phyloP scores from a whole-genome alignment of 2,888 invertebrate species.

The Trypoxylon attenuatum region DNA sequence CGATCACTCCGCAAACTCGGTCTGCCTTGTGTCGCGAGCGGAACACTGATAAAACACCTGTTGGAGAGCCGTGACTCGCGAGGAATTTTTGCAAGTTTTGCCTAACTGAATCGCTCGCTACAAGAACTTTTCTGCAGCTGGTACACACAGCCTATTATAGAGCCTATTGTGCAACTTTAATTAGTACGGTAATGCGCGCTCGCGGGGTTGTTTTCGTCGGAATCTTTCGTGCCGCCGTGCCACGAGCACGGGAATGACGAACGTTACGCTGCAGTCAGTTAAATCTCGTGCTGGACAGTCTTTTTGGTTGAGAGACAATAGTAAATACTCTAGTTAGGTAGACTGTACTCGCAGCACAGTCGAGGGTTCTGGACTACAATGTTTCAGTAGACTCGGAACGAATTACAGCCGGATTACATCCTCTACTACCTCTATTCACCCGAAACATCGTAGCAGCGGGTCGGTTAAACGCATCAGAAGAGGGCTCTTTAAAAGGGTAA shows the following conservation, averaged over 20 bases:
- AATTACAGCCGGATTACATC: neutral
- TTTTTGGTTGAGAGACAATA: slow-evolving; percentile 7
- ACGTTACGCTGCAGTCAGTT: slow-evolving; percentile 4
- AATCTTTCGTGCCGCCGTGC: no score
- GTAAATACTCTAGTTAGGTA: neutral
- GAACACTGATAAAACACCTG: neutral
- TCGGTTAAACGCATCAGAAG: no score
- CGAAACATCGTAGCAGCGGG: no score
- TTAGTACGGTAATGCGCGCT: slow-evolving; percentile 9
- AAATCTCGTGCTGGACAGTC: slow-evolving; percentile 25
- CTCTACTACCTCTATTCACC: neutral
- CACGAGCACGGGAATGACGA: neutral
- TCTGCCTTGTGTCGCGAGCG: neutral
- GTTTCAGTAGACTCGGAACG: neutral
- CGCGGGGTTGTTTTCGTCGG: neutral
- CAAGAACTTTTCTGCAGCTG: slow-evolving; percentile 28
- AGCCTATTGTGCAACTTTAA: slow-evolving; percentile 29
- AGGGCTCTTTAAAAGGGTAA: no score
- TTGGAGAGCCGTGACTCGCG: neutral
- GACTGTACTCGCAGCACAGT: neutral
- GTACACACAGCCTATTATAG: slow-evolving; percentile 27
- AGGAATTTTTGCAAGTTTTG: neutral
- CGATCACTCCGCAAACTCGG: no score
- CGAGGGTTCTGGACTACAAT: neutral
- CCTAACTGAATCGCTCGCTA: neutral